These are phyloP conservation scores for Sus scrofa DNA, from an alignment of 2,113 vertebrate species.

Conservation along the genomic window T2T-Sscrofa CM000824.6:131221001-131221500, in stretches of 20 bases:
- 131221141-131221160: background rate
- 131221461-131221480: background rate
- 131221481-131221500: background rate
- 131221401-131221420: background rate
- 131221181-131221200: background rate
- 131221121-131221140: background rate
- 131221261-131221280: background rate
- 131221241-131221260: background rate
- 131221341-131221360: background rate
- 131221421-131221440: background rate
- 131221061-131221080: background rate
- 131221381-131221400: background rate
- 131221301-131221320: background rate
- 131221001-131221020: background rate
- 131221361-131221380: background rate
- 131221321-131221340: background rate
- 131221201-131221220: background rate
- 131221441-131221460: background rate
- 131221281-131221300: background rate
- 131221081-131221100: background rate
- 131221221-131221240: background rate
- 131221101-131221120: constrained; percentile 4
- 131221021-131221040: background rate
- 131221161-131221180: background rate
- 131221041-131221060: background rate